phyloP scores from a whole-genome alignment of 2,113 vertebrate species.

The Epinephelus cyanopodus region DNA sequence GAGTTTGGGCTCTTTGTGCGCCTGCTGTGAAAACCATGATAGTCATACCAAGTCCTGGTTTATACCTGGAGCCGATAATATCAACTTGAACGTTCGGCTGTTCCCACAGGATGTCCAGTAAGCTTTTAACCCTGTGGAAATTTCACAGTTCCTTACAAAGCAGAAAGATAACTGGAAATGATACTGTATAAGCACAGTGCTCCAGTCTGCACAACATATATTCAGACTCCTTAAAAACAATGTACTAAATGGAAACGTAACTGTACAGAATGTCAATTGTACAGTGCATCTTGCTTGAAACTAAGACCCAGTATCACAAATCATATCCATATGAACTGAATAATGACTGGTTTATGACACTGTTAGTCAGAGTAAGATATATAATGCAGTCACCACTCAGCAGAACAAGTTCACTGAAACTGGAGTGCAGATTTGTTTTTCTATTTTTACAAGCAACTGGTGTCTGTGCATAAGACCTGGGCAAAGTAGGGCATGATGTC shows the following conservation, averaged over 20 bases:
- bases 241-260: not conserved
- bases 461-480: slow-evolving; percentile 20
- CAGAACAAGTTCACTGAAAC: slow-evolving; percentile 1
- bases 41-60: slow-evolving; percentile 38
- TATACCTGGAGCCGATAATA: slow-evolving; percentile 52
- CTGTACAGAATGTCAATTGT: not conserved
- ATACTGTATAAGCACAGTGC: not conserved
- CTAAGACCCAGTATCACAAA: not conserved
- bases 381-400: not conserved
- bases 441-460: not conserved
- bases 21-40: slow-evolving; percentile 60
- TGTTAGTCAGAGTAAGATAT: not conserved
- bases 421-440: not conserved
- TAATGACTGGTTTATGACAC: too few species aligned
- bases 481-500: slow-evolving; percentile 39
- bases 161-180: not conserved
- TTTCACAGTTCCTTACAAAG: not conserved
- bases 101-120: slow-evolving; percentile 27
- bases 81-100: slow-evolving; percentile 28
- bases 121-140: slow-evolving; percentile 22
- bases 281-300: not conserved
- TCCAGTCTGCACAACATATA: not conserved
- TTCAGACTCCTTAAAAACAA: not conserved
- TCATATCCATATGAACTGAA: too few species aligned
- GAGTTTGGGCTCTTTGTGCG: slow-evolving; percentile 32